Conservation (phyloP, 2,797 vertebrate species). For the Xenops minutus region DNA sequence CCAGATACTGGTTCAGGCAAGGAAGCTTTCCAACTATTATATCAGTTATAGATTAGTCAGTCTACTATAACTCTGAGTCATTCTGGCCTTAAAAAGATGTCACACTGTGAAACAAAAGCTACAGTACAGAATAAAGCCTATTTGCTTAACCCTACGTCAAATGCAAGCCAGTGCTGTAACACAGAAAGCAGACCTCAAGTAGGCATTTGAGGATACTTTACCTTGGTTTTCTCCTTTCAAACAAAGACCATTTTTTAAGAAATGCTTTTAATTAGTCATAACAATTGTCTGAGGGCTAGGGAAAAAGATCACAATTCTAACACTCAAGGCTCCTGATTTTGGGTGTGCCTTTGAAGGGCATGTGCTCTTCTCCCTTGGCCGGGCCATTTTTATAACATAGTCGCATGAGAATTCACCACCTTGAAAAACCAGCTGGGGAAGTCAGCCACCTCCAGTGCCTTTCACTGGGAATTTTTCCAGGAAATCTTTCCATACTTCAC, state of each 20-base stretch:
- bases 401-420: background rate
- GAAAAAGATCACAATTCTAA: rapidly evolving
- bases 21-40: background rate
- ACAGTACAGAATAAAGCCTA: background rate
- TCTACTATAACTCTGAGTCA: background rate
- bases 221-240: background rate
- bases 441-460: background rate
- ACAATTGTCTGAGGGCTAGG: background rate
- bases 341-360: background rate
- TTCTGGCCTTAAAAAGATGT: background rate
- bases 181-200: background rate
- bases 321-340: background rate
- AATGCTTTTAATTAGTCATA: background rate
- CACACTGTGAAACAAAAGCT: background rate
- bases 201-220: background rate
- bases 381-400: background rate
- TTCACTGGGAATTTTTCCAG: background rate
- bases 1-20: background rate
- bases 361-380: background rate
- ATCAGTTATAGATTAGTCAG: background rate
- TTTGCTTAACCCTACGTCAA: background rate
- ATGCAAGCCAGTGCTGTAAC: background rate
- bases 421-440: background rate
- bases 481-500: background rate
- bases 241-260: background rate